A percentile compares a stretch with the other conserved stretches of the same genome.
These are phyloP conservation scores for Ellobius talpinus DNA, from an alignment of 2,113 vertebrate species.

Conservation along the genomic window DNA sequence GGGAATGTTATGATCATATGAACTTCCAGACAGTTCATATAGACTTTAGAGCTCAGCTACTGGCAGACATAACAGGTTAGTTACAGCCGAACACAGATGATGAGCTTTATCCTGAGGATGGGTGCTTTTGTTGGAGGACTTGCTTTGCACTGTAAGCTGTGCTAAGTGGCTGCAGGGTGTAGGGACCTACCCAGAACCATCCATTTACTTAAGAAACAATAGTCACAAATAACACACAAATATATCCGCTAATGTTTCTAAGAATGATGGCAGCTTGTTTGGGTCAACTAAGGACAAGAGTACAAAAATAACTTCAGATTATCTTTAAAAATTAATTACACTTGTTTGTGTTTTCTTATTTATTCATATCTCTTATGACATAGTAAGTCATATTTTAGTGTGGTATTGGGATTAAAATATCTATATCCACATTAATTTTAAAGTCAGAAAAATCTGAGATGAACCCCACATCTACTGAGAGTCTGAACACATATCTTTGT, in stretches of 20 bases:
- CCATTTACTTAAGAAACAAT: not conserved
- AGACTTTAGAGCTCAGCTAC: too few species aligned
- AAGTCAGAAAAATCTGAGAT: not conserved
- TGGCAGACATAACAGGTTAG: too few species aligned
- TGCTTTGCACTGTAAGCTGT: too few species aligned
- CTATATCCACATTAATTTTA: not conserved
- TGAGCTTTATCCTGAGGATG: too few species aligned
- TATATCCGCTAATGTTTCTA: not conserved
- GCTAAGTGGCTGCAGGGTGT: too few species aligned
- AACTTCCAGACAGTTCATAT: not conserved
- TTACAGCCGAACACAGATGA: too few species aligned
- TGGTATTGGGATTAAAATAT: constrained; percentile 31
- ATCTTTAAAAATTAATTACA: not conserved
- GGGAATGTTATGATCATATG: not conserved
- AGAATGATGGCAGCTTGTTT: constrained; percentile 28
- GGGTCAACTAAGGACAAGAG: not conserved
- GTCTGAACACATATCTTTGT: not conserved
- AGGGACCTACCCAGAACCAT: not conserved
- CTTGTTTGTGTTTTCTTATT: not conserved
- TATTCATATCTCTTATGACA: not conserved
- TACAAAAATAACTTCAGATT: constrained; percentile 53
- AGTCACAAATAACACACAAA: constrained; percentile 31
- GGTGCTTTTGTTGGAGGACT: too few species aligned
- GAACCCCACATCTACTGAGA: not conserved
- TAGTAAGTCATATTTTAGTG: not conserved